Conservation (phyloP, 1,140 invertebrate genomes). For the Pachyrhynchus sulphureomaculatus region DNA sequence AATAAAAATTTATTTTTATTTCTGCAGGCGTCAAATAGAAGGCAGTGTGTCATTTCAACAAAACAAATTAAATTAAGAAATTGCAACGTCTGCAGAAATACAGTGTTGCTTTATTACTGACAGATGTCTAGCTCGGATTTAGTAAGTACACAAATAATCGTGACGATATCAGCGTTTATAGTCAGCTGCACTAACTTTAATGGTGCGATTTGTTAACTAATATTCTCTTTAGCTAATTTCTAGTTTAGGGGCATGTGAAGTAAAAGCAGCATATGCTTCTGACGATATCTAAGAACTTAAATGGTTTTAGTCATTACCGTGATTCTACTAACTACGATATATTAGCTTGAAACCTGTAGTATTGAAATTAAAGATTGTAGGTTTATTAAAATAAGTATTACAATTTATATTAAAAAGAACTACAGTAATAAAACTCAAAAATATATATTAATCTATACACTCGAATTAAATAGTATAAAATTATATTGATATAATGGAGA, state of each 20-base stretch:
- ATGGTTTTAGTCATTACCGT: not conserved
- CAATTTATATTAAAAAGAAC: too few relatives aligned
- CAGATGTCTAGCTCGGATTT: not conserved
- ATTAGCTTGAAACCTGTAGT: not conserved
- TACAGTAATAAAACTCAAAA: too few relatives aligned
- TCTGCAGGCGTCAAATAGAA: not conserved
- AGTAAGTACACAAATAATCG: not conserved
- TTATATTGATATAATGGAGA: too few relatives aligned
- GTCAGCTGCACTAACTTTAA: conserved; percentile 4
- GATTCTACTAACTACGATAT: not conserved
- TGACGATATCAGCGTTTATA: not conserved
- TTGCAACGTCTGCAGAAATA: not conserved
- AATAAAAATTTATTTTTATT: not conserved
- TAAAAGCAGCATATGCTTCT: conserved; percentile 8
- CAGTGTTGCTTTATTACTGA: not conserved
- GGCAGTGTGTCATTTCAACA: not conserved
- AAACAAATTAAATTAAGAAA: not conserved
- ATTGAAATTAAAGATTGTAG: too few relatives aligned
- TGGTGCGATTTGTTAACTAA: conserved; percentile 6
- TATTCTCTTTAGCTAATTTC: not conserved
- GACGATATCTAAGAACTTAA: conserved; percentile 5
- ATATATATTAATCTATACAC: too few relatives aligned
- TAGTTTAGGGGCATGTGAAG: not conserved
- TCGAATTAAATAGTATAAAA: too few relatives aligned
- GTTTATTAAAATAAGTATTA: too few relatives aligned